These are phyloP conservation scores for Malachius bipustulatus DNA, from an alignment of 2,888 invertebrate genomes.

Conservation along the genomic window DNA sequence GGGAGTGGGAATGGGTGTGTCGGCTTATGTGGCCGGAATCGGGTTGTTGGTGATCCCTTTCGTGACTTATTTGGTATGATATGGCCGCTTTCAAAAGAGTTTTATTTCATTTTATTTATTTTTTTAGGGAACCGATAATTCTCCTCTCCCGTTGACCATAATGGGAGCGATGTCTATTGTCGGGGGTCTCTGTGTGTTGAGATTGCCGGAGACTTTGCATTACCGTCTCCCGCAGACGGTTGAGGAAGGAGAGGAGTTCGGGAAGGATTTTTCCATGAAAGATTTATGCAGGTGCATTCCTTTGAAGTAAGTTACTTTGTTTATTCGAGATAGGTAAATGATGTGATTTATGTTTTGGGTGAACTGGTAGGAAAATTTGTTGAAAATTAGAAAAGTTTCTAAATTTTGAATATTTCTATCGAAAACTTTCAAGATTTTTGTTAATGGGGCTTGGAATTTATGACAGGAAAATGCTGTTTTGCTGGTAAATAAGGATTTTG, in stretches of 20 bases:
- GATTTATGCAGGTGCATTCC: conserved; percentile 66
- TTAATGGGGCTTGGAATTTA: no score
- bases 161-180: conserved; percentile 73
- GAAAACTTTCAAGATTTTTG: no score
- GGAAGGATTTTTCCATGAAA: conserved; percentile 64
- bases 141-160: conserved; percentile 71
- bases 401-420: no score
- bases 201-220: conserved; percentile 77
- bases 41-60: conserved; percentile 84
- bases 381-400: no score
- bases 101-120: conserved; percentile 10
- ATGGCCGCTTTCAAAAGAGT: not conserved
- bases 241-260: conserved; percentile 79
- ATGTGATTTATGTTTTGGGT: no score
- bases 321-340: no score
- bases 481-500: no score
- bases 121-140: conserved; percentile 67
- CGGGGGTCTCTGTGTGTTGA: conserved; percentile 67
- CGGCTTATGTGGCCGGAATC: conserved; percentile 80
- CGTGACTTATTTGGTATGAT: conserved; percentile 74
- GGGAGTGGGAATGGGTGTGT: conserved; percentile 82
- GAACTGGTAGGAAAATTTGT: no score
- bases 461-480: no score
- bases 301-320: conserved; percentile 47
- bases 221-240: conserved; percentile 73